Conservation (phyloP, 2,113 vertebrate species). For the Scolopax mira region DNA sequence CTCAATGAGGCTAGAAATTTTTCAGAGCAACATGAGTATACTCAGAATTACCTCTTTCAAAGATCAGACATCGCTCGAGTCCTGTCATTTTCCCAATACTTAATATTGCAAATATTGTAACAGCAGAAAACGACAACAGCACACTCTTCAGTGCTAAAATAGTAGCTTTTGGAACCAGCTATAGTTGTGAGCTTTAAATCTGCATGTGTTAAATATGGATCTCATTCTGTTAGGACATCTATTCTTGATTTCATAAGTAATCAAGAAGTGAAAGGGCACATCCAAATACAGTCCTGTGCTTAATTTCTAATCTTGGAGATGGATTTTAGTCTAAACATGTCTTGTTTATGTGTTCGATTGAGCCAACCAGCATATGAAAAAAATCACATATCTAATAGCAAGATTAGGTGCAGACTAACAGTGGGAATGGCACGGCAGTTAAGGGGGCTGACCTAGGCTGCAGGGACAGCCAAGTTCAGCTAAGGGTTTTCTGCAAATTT, state of each 20-base stretch:
- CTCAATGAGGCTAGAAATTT: neutral
- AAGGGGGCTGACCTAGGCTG: neutral
- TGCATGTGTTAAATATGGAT: neutral
- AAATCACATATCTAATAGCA: neutral
- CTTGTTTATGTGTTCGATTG: neutral
- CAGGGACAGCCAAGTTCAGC: neutral
- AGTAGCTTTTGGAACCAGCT: neutral
- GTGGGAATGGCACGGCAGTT: accelerated
- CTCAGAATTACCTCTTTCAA: neutral
- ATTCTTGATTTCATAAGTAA: neutral
- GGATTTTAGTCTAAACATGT: neutral
- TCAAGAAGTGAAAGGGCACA: neutral
- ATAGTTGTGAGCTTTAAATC: neutral
- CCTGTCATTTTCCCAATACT: neutral
- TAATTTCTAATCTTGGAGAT: neutral
- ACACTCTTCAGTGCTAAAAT: neutral
- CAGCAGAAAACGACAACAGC: neutral
- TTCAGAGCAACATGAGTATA: neutral
- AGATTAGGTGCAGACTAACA: neutral
- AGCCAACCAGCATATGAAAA: neutral
- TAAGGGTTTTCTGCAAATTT: neutral
- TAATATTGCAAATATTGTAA: neutral
- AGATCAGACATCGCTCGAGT: neutral
- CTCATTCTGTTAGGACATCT: neutral
- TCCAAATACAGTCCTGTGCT: neutral